Evolutionary conservation across 1,140 invertebrate genomes (phyloP), one percentile per base, ranked within the genome.

Genomic region (Drosophila triauraria): DNA sequence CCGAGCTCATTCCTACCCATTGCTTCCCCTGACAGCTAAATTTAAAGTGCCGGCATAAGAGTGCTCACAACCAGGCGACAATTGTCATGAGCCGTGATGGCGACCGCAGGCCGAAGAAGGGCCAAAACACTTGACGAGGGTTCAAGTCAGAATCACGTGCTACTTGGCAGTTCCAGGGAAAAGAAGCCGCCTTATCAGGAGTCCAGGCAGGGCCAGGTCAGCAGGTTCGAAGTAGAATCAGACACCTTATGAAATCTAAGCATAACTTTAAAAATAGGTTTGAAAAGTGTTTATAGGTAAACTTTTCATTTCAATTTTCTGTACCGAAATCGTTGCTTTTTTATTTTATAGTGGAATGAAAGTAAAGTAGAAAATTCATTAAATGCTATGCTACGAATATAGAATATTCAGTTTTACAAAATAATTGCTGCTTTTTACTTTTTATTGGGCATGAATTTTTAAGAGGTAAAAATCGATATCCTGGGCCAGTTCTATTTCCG

Each of bases 61-160:
- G 53, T 62, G 61, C 62, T 75, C 46, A 44, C 23, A 54, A 56
- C 60, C 65, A 63, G 75, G 43, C 57, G 67, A 51, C 84, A 88
- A 83, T 87, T 74, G 72, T 78, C 84, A 80, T 72, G 61, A 70
- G 53, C 43, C 48, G 42, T n/a, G 54, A 25, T 51, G 64, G 64
- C 42, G 32, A 54, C 70, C 63, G 50, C 63, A 61, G 75, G 32
- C 43, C 75, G 10, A 42, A 10, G 30, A 67, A 30, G 62, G 60
- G 42, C 32, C 48, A 48, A 71, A 32, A 50, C 56, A 63, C 78
- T 65, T 87, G 85, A 87, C 77, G 79, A 75, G 72, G 84, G 84
- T 84, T 79, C 51, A 44, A 61, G 32, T 50, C 53, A 47, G 48
- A 54, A 56, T 61, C 48, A 46, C 38, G 50, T 63, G 47, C 53